These are phyloP conservation scores for Ammodytes marinus DNA, from an alignment of 2,113 vertebrate genomes.

Conservation along the genomic window DNA sequence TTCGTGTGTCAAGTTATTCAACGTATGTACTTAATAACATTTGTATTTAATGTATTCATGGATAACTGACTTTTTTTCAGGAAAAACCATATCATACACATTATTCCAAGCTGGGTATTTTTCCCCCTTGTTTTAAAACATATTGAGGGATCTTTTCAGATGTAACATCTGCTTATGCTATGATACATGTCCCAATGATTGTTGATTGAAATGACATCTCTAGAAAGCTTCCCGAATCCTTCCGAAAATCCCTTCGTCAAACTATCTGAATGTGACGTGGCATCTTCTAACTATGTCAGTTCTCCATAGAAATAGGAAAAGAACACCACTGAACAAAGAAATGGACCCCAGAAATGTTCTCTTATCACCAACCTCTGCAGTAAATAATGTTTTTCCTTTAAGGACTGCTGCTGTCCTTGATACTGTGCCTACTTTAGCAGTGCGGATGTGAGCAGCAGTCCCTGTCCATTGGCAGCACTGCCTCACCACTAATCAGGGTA, in stretches of 20 bases:
- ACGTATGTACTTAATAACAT: background rate
- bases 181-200: background rate
- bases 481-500: constrained; percentile 13
- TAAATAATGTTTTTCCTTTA: constrained; percentile 1
- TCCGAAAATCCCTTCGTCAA: background rate
- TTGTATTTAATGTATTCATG: too few relatives aligned
- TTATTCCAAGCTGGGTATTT: background rate
- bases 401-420: constrained; percentile 38
- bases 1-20: background rate
- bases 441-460: constrained; percentile 21
- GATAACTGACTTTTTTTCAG: too few relatives aligned
- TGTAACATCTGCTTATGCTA: background rate
- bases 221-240: background rate
- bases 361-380: background rate
- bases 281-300: background rate
- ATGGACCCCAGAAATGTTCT: background rate
- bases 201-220: background rate
- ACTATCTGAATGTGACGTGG: background rate
- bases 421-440: constrained; percentile 18
- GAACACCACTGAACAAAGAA: constrained; percentile 23
- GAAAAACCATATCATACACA: too few relatives aligned
- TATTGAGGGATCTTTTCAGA: background rate
- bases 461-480: background rate
- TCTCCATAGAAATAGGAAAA: background rate
- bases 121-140: background rate